Evolutionary conservation across 2,888 invertebrate genomes (phyloP).

Genomic region (Rhingia campestris): DNA sequence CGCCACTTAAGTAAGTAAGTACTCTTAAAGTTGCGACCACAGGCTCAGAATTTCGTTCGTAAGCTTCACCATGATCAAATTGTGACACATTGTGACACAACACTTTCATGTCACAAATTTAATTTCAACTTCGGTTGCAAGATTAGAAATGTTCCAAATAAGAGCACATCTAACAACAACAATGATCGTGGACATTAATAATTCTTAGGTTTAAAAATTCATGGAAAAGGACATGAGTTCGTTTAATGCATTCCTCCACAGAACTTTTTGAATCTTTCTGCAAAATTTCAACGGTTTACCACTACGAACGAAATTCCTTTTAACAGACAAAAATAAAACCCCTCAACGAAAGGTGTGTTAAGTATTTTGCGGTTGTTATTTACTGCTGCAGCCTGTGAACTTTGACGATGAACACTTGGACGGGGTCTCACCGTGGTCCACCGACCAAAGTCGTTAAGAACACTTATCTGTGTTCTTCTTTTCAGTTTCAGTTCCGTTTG

Average conservation of each 20-base stretch:
- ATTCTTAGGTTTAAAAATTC: neutral
- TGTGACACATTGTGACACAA: too few relatives aligned
- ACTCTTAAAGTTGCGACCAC: too few relatives aligned
- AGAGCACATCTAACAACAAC: too few relatives aligned
- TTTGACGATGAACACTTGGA: conserved; percentile 34
- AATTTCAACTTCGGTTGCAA: too few relatives aligned
- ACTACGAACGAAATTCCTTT: conserved; percentile 3
- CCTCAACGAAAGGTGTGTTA: conserved; percentile 20
- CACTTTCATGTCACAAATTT: too few relatives aligned
- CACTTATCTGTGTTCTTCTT: conserved; percentile 30
- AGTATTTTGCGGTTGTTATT: conserved; percentile 45
- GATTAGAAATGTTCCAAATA: too few relatives aligned
- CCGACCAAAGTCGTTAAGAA: conserved; percentile 43
- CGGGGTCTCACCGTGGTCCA: conserved; percentile 11
- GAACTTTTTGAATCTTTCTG: conserved; percentile 20
- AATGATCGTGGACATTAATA: conserved; percentile 6
- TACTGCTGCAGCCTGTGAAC: conserved; percentile 23
- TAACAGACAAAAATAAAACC: conserved; percentile 4
- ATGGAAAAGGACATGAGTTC: conserved; percentile 4
- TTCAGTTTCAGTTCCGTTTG: conserved; percentile 3
- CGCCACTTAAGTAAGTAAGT: too few relatives aligned
- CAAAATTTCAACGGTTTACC: conserved; percentile 27
- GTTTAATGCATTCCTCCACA: conserved; percentile 40
- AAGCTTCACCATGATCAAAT: too few relatives aligned
- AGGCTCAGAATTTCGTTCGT: too few relatives aligned